A percentile compares a stretch with the other conserved stretches of the same genome.
phyloP scores from a whole-genome alignment of 1,140 invertebrate species.

The Drosophila mauritiana region DNA sequence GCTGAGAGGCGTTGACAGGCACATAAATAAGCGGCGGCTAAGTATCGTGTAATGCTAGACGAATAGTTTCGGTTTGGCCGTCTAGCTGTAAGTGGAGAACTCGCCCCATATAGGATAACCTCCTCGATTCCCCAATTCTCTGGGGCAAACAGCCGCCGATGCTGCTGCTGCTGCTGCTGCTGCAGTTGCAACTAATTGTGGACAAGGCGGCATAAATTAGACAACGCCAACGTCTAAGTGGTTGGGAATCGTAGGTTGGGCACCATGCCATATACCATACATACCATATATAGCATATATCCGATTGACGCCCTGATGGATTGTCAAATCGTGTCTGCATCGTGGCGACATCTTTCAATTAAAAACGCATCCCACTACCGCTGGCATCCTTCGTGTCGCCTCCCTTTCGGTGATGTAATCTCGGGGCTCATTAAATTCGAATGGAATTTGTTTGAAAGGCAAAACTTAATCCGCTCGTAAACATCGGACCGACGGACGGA shows the following conservation, averaged over 20 bases:
- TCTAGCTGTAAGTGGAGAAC: slow-evolving; percentile 43
- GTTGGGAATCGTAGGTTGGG: neutral
- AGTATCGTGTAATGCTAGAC: slow-evolving; percentile 54
- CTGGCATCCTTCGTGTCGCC: slow-evolving; percentile 4
- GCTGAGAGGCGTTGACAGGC: slow-evolving; percentile 50
- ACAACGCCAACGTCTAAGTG: slow-evolving; percentile 23
- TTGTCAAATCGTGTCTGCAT: slow-evolving; percentile 36
- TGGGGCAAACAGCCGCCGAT: slow-evolving; percentile 37
- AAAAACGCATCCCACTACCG: slow-evolving; percentile 23
- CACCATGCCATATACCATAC: neutral
- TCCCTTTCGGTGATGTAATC: slow-evolving; percentile 37
- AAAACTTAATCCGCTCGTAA: slow-evolving; percentile 53
- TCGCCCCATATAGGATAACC: neutral
- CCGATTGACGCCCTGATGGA: slow-evolving; percentile 35
- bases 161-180: slow-evolving; percentile 6
- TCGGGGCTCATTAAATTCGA: slow-evolving; percentile 51
- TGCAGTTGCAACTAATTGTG: slow-evolving; percentile 51
- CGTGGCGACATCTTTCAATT: slow-evolving; percentile 42
- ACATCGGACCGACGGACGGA: slow-evolving; percentile 10
- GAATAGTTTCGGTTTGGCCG: slow-evolving; percentile 39
- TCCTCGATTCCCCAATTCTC: slow-evolving; percentile 13
- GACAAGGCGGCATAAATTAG: slow-evolving; percentile 53
- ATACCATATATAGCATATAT: neutral
- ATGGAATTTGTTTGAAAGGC: slow-evolving; percentile 47
- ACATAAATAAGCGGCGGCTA: slow-evolving; percentile 52